Evolutionary conservation across 1,140 invertebrate species (phyloP).

Genomic region (Aricia agestis): DNA sequence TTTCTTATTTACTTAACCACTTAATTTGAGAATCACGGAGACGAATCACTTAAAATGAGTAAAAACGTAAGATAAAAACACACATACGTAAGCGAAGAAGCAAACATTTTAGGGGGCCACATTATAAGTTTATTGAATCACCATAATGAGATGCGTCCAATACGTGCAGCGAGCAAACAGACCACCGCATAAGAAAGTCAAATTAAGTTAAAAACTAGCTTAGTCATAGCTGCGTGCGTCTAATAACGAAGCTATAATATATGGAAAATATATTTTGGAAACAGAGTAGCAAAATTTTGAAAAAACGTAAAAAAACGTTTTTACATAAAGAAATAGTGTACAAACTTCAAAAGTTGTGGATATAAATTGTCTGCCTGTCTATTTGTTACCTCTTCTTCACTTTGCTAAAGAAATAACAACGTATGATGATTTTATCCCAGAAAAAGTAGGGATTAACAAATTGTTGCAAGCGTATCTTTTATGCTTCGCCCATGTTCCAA

Average conservation of each 20-base stretch:
- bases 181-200: constrained; percentile 62
- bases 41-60: background rate
- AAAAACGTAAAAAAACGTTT: too few species aligned
- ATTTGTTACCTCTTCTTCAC: too few species aligned
- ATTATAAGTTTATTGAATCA: constrained; percentile 19
- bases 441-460: too few species aligned
- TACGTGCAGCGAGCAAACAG: constrained; percentile 35
- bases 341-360: too few species aligned
- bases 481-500: background rate
- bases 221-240: constrained; percentile 40
- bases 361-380: too few species aligned
- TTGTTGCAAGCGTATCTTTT: background rate
- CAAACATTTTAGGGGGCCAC: constrained; percentile 5
- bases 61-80: background rate
- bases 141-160: constrained; percentile 21
- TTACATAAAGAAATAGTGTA: too few species aligned
- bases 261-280: too few species aligned
- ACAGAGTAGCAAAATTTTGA: too few species aligned
- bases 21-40: background rate
- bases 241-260: constrained; percentile 16
- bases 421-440: too few species aligned
- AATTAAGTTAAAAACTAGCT: constrained; percentile 44
- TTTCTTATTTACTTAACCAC: background rate
- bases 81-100: background rate
- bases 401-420: too few species aligned